Base-by-base conservation (phyloP, 2,113 vertebrate species). In the Ovis canadensis region DNA sequence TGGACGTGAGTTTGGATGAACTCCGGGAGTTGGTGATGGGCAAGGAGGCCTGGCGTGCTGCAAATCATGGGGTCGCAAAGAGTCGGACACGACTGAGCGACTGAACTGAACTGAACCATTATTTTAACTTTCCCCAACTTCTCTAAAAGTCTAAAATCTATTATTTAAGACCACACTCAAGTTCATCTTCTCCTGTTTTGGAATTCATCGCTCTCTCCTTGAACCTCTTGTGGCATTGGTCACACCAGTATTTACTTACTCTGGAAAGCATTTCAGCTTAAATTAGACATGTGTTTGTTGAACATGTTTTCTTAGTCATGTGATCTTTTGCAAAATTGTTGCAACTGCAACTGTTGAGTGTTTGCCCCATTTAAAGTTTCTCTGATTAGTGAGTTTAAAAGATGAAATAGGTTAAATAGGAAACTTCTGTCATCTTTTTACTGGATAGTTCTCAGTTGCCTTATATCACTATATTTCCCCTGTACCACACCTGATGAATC, bases 101-200 rank as follows among this genome's bases (percentile, higher is more conserved):
- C 19, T 55, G 19, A 55, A 55, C 52, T 19, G 52, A 54, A 54
- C 54, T 55, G 54, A 55, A 93, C 33, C 23, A 45, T 81, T 90
- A 80, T 86, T 93, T 90, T 59, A 81, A 71, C n/a, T 48, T 93
- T 81, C 15, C 17, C 36, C 23, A 29, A 33, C 29, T 81, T 77
- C 17, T 43, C 11, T 0, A 3, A 50, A 90, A 62, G 48, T 82
- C 33, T 91, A 60, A 87, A 93, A 40, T 90, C 25, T 92, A 6
- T 90, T 48, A 7, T 54, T 87, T 82, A 93, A 45, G 48, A 82
- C 16, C 16, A 40, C 17, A 85, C 2, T 90, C 23, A 82, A 62
- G 54, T 77, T 81, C 16, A n/a, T 50, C 15, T 23, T 77, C n/a
- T 81, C 12, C 48, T 94, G 17, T 29, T 94, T 97, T 62, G 81